Conservation (phyloP, 2,113 vertebrate species). For the Tachysurus fulvidraco region DNA sequence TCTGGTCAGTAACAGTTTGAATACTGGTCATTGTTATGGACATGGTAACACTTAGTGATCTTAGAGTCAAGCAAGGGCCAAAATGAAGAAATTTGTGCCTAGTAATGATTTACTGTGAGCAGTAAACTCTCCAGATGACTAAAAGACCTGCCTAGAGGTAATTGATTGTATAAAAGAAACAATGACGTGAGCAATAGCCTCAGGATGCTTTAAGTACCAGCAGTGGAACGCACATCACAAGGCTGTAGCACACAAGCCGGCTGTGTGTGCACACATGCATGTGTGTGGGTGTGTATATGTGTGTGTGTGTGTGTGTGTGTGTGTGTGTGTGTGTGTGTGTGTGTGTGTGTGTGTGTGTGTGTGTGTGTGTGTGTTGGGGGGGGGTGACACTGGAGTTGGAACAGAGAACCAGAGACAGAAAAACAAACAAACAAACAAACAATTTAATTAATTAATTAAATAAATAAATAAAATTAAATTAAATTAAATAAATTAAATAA, state of each 20-base stretch:
- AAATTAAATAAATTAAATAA: no score
- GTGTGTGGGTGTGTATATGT: neutral
- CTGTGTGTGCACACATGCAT: slow-evolving; percentile 4
- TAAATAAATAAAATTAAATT: no score
- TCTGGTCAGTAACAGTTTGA: neutral
- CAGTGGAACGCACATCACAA: slow-evolving; percentile 18
- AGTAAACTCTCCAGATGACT: slow-evolving; percentile 37
- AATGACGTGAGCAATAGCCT: slow-evolving; percentile 28
- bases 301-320: slow-evolving; percentile 1
- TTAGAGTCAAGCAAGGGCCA: neutral
- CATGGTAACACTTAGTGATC: neutral
- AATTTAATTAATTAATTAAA: no score
- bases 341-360: slow-evolving; percentile 1
- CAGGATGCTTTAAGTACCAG: slow-evolving; percentile 12
- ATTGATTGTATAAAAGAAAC: slow-evolving; percentile 17
- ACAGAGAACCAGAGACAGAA: neutral
- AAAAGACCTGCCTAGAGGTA: neutral
- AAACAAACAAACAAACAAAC: no score
- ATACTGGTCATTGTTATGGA: neutral
- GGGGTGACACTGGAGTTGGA: slow-evolving; percentile 4
- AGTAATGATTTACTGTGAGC: slow-evolving; percentile 43
- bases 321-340: slow-evolving; percentile 13
- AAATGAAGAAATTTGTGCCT: neutral
- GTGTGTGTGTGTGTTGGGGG: slow-evolving; percentile 22
- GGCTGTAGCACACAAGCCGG: neutral